These are phyloP conservation scores for Luscinia luscinia DNA, from an alignment of 2,797 vertebrate genomes.

Conservation along the genomic window DNA sequence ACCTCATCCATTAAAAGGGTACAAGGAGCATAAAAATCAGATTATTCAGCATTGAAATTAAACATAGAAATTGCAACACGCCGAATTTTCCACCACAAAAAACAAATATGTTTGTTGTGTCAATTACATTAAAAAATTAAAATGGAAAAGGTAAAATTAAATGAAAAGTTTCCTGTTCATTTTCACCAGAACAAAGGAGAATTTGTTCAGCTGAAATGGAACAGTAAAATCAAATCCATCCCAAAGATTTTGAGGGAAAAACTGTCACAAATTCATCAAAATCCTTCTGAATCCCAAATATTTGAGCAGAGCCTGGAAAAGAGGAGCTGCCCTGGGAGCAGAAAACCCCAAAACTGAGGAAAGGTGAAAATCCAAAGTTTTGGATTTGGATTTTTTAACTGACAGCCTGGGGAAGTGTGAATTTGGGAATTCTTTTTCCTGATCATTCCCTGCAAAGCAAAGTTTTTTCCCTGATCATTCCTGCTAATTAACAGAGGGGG, in stretches of 20 bases:
- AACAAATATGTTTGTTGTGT: background rate
- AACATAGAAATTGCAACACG: accelerated
- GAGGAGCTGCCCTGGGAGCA: background rate
- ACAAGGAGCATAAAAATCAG: background rate
- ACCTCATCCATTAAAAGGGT: background rate
- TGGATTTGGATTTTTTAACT: background rate
- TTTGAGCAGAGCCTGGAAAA: background rate
- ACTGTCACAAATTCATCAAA: accelerated
- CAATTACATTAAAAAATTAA: background rate
- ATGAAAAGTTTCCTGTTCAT: background rate
- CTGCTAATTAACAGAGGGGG: background rate
- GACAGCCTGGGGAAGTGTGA: accelerated
- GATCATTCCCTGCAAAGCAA: background rate
- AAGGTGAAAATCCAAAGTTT: background rate
- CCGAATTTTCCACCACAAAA: background rate
- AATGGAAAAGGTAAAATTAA: background rate
- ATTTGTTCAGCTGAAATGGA: background rate
- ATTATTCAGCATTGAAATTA: background rate
- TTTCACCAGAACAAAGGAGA: background rate
- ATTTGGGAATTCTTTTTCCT: background rate
- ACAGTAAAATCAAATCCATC: background rate
- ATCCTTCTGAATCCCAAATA: background rate
- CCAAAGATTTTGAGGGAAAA: background rate
- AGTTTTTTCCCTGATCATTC: background rate
- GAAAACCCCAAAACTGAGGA: background rate